phyloP scores from a whole-genome alignment of 2,888 invertebrate genomes.

The Drosophila dives region DNA sequence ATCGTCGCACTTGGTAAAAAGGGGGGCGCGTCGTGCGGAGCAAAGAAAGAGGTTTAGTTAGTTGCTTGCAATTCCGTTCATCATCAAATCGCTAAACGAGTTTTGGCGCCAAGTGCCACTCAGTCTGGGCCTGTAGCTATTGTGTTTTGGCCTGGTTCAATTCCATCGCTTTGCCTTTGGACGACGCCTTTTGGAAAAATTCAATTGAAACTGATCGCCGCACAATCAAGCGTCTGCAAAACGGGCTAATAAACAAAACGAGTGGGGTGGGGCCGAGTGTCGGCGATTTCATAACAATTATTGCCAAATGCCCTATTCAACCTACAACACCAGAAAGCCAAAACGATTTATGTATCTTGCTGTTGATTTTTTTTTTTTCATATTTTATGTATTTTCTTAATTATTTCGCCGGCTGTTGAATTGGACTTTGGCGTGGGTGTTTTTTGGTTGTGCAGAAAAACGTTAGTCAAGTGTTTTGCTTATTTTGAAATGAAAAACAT shows the following conservation, averaged over 20 bases:
- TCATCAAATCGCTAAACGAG: conserved; percentile 57
- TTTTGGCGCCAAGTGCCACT: conserved; percentile 70
- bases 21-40: not conserved
- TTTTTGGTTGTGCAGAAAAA: conserved; percentile 43
- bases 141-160: conserved; percentile 75
- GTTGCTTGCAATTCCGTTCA: conserved; percentile 42
- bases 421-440: conserved; percentile 45
- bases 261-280: not conserved
- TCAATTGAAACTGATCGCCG: conserved; percentile 62
- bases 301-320: conserved; percentile 64
- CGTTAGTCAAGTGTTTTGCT: conserved; percentile 36
- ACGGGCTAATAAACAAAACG: conserved; percentile 27
- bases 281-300: conserved; percentile 72
- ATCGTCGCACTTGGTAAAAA: not conserved
- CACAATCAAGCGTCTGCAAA: conserved; percentile 47
- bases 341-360: conserved; percentile 49
- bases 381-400: conserved; percentile 12
- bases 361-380: conserved; percentile 19
- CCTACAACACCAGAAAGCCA: conserved; percentile 17
- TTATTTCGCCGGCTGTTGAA: conserved; percentile 54
- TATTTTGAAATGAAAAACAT: conserved; percentile 47
- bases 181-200: conserved; percentile 61
- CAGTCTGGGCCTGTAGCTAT: conserved; percentile 63
- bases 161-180: conserved; percentile 46
- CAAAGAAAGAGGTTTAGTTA: conserved; percentile 24